phyloP scores from a whole-genome alignment of 2,113 vertebrate genomes.

The Pachypanchax playfairii region DNA sequence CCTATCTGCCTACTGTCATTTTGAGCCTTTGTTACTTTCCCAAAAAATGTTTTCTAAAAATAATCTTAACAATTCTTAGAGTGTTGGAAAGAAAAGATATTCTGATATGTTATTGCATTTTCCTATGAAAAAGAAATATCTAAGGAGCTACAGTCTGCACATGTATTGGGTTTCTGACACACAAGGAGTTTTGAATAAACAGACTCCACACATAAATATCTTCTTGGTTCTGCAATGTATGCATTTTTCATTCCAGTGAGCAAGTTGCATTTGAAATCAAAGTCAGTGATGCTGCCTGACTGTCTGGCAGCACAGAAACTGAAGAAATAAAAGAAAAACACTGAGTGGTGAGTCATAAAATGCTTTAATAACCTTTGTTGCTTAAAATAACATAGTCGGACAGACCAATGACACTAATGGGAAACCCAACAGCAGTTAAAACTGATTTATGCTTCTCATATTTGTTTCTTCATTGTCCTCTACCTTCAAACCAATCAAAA shows the following conservation, averaged over 20 bases:
- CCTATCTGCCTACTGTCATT: constrained; percentile 8
- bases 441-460: constrained; percentile 20
- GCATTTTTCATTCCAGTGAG: constrained; percentile 76
- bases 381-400: constrained; percentile 69
- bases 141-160: constrained; percentile 19
- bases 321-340: constrained; percentile 71
- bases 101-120: constrained; percentile 32
- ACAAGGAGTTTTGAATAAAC: constrained; percentile 21
- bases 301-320: constrained; percentile 62
- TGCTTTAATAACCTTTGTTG: constrained; percentile 67
- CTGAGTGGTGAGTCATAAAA: constrained; percentile 66
- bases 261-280: constrained; percentile 73
- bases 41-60: constrained; percentile 17
- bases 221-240: constrained; percentile 72
- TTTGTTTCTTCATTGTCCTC: neutral
- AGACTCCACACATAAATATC: constrained; percentile 39
- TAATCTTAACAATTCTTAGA: constrained; percentile 23
- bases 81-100: constrained; percentile 30
- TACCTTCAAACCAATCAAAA: neutral
- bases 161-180: constrained; percentile 31
- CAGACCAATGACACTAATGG: constrained; percentile 27
- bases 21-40: constrained; percentile 12
- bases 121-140: constrained; percentile 22
- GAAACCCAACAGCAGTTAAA: constrained; percentile 25
- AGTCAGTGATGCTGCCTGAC: constrained; percentile 53